Percentiles rank a stretch among this genome's conserved stretches.
Conservation (phyloP, 2,113 vertebrate genomes). For the Mola mola region DNA sequence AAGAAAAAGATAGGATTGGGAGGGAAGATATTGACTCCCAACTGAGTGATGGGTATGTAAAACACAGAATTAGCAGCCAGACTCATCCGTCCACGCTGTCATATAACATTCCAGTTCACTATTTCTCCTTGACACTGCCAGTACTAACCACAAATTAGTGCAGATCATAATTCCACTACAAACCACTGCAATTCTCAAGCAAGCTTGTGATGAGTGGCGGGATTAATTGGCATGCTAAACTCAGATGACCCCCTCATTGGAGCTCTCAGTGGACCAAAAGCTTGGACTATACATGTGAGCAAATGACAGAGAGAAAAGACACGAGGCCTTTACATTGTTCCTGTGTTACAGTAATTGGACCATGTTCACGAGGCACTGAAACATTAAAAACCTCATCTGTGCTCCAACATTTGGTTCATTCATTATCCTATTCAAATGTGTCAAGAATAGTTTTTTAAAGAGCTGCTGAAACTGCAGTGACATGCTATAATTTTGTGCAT, state of each 20-base stretch:
- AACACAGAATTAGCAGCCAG: constrained; percentile 23
- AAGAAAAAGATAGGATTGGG: constrained; percentile 20
- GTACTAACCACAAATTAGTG: constrained; percentile 69
- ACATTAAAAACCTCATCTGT: constrained; percentile 67
- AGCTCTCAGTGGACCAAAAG: constrained; percentile 47
- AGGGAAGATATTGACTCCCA: constrained; percentile 27
- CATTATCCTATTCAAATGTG: constrained; percentile 66
- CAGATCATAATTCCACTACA: constrained; percentile 59
- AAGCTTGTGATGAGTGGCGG: constrained; percentile 66
- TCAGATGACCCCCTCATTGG: constrained; percentile 51
- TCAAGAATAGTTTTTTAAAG: constrained; percentile 47
- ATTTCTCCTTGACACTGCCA: constrained; percentile 61
- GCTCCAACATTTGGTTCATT: constrained; percentile 58
- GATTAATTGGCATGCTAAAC: constrained; percentile 71
- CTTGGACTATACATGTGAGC: constrained; percentile 27
- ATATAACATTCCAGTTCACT: constrained; percentile 39
- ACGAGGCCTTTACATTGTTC: constrained; percentile 52
- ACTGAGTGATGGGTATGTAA: constrained; percentile 24
- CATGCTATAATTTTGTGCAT: constrained; percentile 47
- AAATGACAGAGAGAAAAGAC: constrained; percentile 37
- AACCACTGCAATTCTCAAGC: constrained; percentile 42
- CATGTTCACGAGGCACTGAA: constrained; percentile 56
- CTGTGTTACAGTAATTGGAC: constrained; percentile 60
- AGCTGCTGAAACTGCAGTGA: constrained; percentile 71
- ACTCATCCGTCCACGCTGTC: constrained; percentile 35